These are phyloP conservation scores for Rhamphomyia laevipes DNA, from an alignment of 2,888 invertebrate species.

Conservation along the genomic window DNA sequence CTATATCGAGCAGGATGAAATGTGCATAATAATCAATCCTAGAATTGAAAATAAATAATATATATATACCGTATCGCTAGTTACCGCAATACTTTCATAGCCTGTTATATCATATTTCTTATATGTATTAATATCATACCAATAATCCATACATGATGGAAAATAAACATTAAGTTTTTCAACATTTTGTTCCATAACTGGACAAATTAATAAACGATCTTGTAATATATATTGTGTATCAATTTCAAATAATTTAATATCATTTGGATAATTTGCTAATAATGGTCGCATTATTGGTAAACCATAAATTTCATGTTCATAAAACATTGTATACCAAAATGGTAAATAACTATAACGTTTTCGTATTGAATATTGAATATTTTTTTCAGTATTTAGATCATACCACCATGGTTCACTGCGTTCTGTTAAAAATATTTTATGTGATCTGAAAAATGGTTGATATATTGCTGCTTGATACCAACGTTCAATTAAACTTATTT, in stretches of 20 bases:
- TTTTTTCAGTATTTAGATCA: constrained; percentile 59
- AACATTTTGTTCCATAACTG: constrained; percentile 68
- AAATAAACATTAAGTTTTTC: constrained; percentile 72
- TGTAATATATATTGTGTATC: constrained; percentile 76
- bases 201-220: constrained; percentile 67
- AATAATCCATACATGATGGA: constrained; percentile 60
- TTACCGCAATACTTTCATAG: constrained; percentile 26
- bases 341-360: constrained; percentile 82
- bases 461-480: constrained; percentile 96
- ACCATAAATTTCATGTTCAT: constrained; percentile 74
- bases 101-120: constrained; percentile 36
- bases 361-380: constrained; percentile 62
- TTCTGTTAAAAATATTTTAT: constrained; percentile 94
- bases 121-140: constrained; percentile 82
- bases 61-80: constrained; percentile 26
- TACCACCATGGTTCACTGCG: constrained; percentile 94
- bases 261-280: constrained; percentile 79
- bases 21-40: no score
- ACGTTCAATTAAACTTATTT: constrained; percentile 75
- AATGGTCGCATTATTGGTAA: constrained; percentile 83
- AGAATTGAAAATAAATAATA: not conserved
- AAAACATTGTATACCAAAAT: constrained; percentile 69
- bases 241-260: constrained; percentile 64
- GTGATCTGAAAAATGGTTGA: constrained; percentile 91
- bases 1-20: no score